phyloP scores from a whole-genome alignment of 2,797 vertebrate genomes.

The Cossypha heuglini region DNA sequence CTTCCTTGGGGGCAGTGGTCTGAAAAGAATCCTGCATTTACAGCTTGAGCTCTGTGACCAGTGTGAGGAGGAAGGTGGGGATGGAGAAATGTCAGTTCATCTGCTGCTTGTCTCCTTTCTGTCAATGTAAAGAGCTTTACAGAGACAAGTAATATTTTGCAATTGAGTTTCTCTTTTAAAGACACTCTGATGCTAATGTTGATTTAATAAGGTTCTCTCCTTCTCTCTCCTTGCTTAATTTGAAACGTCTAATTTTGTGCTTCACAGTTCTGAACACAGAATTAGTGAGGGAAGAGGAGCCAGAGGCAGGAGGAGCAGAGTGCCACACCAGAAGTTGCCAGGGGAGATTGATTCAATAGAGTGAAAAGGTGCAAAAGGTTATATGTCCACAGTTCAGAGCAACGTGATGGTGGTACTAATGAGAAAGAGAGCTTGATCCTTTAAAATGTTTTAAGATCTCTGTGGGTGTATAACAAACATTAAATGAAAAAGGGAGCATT shows the following conservation, averaged over 20 bases:
- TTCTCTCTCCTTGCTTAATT: slow-evolving; percentile 67
- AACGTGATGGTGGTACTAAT: slow-evolving; percentile 18
- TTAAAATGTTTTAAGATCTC: slow-evolving; percentile 2
- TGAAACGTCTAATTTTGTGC: slow-evolving; percentile 77
- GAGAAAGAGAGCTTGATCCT: background rate
- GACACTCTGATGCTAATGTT: slow-evolving; percentile 71
- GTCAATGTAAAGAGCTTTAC: slow-evolving; percentile 26
- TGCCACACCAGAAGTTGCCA: slow-evolving; percentile 47
- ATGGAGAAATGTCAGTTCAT: background rate
- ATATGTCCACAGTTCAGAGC: background rate
- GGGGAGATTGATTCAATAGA: slow-evolving; percentile 57
- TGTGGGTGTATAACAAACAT: background rate
- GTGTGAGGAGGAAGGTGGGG: background rate
- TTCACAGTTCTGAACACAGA: slow-evolving; percentile 73
- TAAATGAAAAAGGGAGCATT: background rate
- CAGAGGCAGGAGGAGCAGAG: slow-evolving; percentile 11
- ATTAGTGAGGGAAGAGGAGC: slow-evolving; percentile 63
- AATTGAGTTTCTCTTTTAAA: slow-evolving; percentile 62
- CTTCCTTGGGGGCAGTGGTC: background rate
- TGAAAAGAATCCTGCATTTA: background rate
- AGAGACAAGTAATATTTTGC: slow-evolving; percentile 61
- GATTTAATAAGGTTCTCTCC: slow-evolving; percentile 76
- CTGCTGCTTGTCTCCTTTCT: slow-evolving; percentile 2
- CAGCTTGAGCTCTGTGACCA: background rate
- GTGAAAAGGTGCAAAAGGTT: slow-evolving; percentile 52